Evolutionary conservation across 2,797 vertebrate species (phyloP), one percentile per base, ranked within the genome.

Genomic region (Pelochelys cantorii): DNA sequence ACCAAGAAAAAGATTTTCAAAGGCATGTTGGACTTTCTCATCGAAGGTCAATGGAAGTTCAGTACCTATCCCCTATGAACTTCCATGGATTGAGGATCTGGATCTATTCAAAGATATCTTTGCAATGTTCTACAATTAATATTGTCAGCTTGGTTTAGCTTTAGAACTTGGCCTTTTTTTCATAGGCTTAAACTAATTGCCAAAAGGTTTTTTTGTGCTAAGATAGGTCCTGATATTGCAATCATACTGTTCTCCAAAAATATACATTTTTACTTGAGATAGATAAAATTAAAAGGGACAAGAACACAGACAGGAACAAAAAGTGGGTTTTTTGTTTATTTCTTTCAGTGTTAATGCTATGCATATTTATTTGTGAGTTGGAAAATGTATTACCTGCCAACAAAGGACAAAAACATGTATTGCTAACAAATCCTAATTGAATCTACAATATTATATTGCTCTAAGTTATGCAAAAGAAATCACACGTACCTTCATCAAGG

Each of bases 41-140:
- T 48, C 42, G 8, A 48, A 48, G 8, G 42, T 48, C 42, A 48
- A 48, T 48, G 42, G 8, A 48, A 48, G 42, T 48, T 48, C 42
- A 48, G 42, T 48, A 48, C 42, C 56, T 27, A 85, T 57, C 25
- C 87, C 86, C 93, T 83, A 90, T 84, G 89, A 31, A 65, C 88
- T 42, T 88, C 93, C 34, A 81, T 29, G 55, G 87, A 59, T 74
- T 90, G 75, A 91, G 87, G 86, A 90, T 79, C 25, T 90, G 79
- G 53, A 55, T 83, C 83, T 91, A 59, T 81, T 71, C 74, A 81
- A 83, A 86, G 42, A 59, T 80, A 93, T 65, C 80, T 74, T 3
- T 60, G 81, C 84, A 95, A 80, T 94, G 52, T 1, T 92, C 60
- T 90, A 87, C 87, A 68, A 87, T 94, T 93, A 90, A 95, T 84